phyloP scores from a whole-genome alignment of 30 jellyfish, hydroid and myxozoan genomes.

The Sanderia malayensis region DNA sequence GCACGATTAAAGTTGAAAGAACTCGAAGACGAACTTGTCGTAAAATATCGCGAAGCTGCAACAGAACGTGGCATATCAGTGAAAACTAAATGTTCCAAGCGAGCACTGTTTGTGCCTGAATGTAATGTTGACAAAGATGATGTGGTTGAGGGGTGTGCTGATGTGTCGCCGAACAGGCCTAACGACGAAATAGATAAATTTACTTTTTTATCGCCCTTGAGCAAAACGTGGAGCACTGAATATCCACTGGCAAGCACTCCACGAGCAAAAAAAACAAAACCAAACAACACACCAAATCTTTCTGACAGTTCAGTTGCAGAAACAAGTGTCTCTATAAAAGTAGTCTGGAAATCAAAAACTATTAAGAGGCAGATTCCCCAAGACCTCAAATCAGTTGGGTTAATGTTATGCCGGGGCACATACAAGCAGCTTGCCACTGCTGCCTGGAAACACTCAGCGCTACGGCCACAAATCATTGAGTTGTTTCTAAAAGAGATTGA shows the following conservation, averaged over 20 bases:
- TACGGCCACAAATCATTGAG: conserved; percentile 19
- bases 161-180: background rate
- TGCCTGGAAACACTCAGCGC: conserved; percentile 11
- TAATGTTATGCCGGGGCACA: conserved; percentile 34
- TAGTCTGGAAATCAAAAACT: conserved; percentile 9
- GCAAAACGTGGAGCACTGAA: background rate
- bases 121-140: conserved; percentile 14
- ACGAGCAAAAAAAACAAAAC: background rate
- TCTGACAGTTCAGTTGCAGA: background rate
- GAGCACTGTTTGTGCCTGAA: conserved; percentile 18
- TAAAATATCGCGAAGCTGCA: conserved; percentile 5
- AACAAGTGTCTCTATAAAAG: conserved; percentile 10
- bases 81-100: conserved; percentile 6
- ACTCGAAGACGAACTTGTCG: conserved; percentile 16
- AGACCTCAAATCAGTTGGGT: conserved; percentile 19
- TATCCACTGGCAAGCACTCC: conserved; percentile 7
- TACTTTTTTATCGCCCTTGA: background rate
- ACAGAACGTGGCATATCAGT: background rate
- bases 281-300: background rate
- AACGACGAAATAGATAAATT: background rate
- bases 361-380: conserved; percentile 9
- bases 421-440: conserved; percentile 26
- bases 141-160: background rate
- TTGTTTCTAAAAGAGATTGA: background rate
- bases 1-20: conserved; percentile 15